Conservation (phyloP, 1,140 invertebrate genomes). For the Pogonomyrmex californicus region DNA sequence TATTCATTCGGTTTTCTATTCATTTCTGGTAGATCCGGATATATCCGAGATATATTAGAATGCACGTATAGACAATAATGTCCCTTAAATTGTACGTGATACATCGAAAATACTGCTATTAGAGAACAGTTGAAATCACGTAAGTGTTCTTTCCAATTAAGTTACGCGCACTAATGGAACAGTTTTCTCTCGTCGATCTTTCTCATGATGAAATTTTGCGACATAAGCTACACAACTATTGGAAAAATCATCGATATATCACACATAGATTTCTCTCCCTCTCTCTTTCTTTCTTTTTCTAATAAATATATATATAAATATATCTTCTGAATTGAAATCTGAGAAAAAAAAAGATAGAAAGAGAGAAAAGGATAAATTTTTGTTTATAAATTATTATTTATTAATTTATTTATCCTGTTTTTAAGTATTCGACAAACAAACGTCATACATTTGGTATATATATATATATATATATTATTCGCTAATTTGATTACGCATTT, state of each 20-base stretch:
- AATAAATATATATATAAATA: not conserved
- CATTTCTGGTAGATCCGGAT: not conserved
- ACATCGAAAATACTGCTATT: not conserved
- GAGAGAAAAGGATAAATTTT: not conserved
- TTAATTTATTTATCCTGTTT: not conserved
- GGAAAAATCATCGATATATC: too few relatives aligned
- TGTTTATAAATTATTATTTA: not conserved
- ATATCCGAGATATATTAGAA: not conserved
- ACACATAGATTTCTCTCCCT: too few relatives aligned
- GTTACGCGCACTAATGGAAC: not conserved
- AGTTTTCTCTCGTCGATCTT: not conserved
- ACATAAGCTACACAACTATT: not conserved
- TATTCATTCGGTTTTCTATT: not conserved
- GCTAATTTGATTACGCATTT: constrained; percentile 47
- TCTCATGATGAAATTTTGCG: not conserved
- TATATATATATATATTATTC: not conserved
- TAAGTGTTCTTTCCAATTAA: not conserved
- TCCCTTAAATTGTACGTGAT: not conserved
- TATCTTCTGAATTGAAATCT: not conserved
- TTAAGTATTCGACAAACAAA: not conserved
- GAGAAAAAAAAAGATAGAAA: not conserved
- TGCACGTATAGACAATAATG: not conserved
- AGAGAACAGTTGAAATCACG: not conserved
- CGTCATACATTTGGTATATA: not conserved
- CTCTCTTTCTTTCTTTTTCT: too few relatives aligned